These are phyloP conservation scores for Mycetomoellerius zeteki DNA, from an alignment of 1,140 invertebrate genomes.

Conservation along the genomic window DNA sequence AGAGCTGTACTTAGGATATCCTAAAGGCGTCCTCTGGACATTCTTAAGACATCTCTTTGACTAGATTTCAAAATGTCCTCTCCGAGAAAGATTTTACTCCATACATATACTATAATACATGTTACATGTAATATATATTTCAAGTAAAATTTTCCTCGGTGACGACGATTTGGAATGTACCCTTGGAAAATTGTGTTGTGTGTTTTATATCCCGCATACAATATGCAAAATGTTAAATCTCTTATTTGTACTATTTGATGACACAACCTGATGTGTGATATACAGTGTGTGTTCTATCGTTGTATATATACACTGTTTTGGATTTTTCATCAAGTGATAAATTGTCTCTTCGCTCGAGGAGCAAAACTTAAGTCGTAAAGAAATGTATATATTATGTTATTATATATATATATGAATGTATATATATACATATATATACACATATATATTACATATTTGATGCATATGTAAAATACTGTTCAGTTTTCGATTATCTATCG, in stretches of 20 bases:
- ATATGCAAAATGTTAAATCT: constrained; percentile 7
- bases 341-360: not conserved
- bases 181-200: no score
- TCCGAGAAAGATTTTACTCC: no score
- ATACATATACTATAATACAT: no score
- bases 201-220: constrained; percentile 4
- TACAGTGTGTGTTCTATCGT: not conserved
- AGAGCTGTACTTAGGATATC: no score
- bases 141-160: no score
- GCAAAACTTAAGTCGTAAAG: not conserved
- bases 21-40: no score
- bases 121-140: no score
- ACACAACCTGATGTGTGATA: constrained; percentile 2
- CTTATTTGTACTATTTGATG: not conserved
- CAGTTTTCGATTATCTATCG: not conserved
- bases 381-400: constrained; percentile 13
- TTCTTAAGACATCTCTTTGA: no score
- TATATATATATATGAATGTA: no score
- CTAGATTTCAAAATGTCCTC: no score
- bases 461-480: not conserved
- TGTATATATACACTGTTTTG: not conserved
- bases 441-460: constrained; percentile 15
- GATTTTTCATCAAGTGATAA: constrained; percentile 10
- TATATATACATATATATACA: no score
- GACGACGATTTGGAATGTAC: no score